phyloP scores from a whole-genome alignment of 2,888 invertebrate species.

The Eristalis pertinax region DNA sequence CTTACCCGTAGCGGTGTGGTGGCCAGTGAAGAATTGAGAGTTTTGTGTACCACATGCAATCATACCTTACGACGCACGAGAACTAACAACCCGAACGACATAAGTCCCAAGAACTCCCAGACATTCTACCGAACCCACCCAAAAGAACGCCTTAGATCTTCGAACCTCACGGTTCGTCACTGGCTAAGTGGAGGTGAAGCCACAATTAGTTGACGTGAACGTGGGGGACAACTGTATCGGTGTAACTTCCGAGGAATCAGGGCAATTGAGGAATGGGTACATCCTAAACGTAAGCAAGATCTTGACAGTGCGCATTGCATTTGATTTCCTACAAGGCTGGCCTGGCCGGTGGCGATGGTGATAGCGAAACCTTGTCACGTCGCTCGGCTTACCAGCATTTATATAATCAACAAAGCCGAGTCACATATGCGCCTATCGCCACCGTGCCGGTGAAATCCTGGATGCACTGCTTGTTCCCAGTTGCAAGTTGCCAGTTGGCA shows the following conservation, averaged over 20 bases:
- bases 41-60: slow-evolving; percentile 55
- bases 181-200: slow-evolving; percentile 5
- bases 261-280: slow-evolving; percentile 59
- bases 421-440: slow-evolving; percentile 63
- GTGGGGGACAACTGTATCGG: slow-evolving; percentile 60
- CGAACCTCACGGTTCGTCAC: neutral
- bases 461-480: slow-evolving; percentile 61
- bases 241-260: slow-evolving; percentile 69
- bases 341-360: slow-evolving; percentile 16
- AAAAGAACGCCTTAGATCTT: neutral
- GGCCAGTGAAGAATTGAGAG: slow-evolving; percentile 65
- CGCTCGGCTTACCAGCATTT: slow-evolving; percentile 61
- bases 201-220: slow-evolving; percentile 52
- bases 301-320: slow-evolving; percentile 17
- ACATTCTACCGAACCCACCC: neutral
- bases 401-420: slow-evolving; percentile 62
- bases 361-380: slow-evolving; percentile 70
- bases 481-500: slow-evolving; percentile 32
- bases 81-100: slow-evolving; percentile 69
- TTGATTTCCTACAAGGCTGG: slow-evolving; percentile 27
- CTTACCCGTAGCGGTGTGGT: slow-evolving; percentile 46
- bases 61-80: slow-evolving; percentile 33
- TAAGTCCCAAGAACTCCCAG: slow-evolving; percentile 30
- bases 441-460: slow-evolving; percentile 60
- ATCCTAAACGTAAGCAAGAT: slow-evolving; percentile 49